Evolutionary conservation across 2,113 vertebrate genomes (phyloP).

Genomic region (Eulemur macaco): DNA sequence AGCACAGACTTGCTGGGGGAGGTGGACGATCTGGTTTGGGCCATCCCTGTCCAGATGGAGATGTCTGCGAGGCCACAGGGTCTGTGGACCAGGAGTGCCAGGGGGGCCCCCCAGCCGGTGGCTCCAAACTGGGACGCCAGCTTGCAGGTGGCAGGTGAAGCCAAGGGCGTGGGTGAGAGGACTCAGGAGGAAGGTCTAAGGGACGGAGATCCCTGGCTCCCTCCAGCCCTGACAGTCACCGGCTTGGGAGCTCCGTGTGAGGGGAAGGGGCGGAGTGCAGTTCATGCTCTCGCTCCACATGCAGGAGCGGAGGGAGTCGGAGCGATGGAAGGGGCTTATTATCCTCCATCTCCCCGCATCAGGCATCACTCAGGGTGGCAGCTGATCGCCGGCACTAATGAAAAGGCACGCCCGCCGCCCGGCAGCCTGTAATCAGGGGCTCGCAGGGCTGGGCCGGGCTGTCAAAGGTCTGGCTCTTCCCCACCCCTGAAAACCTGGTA

Average conservation of each 20-base stretch:
- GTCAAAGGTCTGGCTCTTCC: neutral
- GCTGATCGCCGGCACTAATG: slow-evolving; percentile 34
- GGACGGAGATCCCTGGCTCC: neutral
- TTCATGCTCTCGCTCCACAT: neutral
- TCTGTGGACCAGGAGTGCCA: neutral
- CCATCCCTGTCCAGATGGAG: neutral
- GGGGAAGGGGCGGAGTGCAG: neutral
- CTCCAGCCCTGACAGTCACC: neutral
- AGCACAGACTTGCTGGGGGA: neutral
- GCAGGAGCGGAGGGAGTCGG: neutral
- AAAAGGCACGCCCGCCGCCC: neutral
- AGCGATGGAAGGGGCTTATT: neutral
- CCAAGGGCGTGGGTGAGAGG: neutral
- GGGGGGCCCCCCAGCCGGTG: neutral
- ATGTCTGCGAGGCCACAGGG: neutral
- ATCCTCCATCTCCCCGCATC: neutral
- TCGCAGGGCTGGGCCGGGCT: neutral
- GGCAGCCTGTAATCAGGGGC: neutral
- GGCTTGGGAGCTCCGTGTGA: neutral
- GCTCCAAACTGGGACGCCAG: neutral
- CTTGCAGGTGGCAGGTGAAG: neutral
- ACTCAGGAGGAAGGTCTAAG: neutral
- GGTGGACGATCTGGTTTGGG: neutral
- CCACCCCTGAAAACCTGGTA: neutral
- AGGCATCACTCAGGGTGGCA: neutral